These are phyloP conservation scores for Drosophila navojoa DNA, from an alignment of 1,140 invertebrate genomes.

Conservation along the genomic window DNA sequence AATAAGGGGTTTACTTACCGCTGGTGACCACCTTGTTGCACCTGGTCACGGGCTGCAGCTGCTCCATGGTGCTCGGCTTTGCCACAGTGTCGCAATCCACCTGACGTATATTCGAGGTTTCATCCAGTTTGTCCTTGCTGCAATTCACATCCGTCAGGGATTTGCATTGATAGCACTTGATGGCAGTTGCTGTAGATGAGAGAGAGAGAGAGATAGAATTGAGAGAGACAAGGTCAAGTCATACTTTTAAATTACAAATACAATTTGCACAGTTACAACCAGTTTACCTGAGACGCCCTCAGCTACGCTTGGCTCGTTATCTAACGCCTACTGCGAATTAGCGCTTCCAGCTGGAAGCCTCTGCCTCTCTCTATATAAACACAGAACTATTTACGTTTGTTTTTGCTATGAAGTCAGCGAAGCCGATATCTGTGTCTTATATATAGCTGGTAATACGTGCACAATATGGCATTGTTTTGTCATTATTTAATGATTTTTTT, in stretches of 20 bases:
- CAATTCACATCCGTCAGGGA: constrained; percentile 75
- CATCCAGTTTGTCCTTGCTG: constrained; percentile 67
- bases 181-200: constrained; percentile 60
- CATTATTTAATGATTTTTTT: constrained; percentile 8
- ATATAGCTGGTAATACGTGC: constrained; percentile 50
- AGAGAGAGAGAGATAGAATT: neutral
- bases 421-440: constrained; percentile 21
- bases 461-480: constrained; percentile 1
- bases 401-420: constrained; percentile 54
- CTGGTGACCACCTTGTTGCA: constrained; percentile 80
- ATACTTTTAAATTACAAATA: neutral
- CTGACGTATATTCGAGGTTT: constrained; percentile 52
- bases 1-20: constrained; percentile 64
- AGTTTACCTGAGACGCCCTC: constrained; percentile 45
- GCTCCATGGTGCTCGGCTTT: constrained; percentile 67
- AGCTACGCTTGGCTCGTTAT: constrained; percentile 29
- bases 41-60: constrained; percentile 70
- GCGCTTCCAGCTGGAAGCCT: constrained; percentile 8
- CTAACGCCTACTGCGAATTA: constrained; percentile 54
- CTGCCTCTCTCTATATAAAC: neutral
- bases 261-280: constrained; percentile 49
- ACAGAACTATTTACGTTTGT: neutral
- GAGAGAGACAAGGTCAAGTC: constrained; percentile 1
- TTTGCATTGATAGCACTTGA: constrained; percentile 79
- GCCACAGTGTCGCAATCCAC: constrained; percentile 70